phyloP scores from a whole-genome alignment of 2,113 vertebrate species.

The Trachemys scripta region DNA sequence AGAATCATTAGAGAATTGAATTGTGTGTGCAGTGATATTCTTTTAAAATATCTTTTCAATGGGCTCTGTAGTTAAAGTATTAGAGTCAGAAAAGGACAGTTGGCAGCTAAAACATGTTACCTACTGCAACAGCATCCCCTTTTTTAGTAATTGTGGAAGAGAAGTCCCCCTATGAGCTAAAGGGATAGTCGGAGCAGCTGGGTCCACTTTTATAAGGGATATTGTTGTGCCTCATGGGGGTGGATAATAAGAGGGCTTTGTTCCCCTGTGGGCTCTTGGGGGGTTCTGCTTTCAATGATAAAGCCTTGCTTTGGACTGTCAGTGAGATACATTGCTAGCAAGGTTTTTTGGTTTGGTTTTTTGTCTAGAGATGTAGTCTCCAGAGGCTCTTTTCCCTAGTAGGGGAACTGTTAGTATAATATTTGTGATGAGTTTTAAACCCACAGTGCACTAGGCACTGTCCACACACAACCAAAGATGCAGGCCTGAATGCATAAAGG shows the following conservation, averaged over 20 bases:
- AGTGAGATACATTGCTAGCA: neutral
- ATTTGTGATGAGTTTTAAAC: neutral
- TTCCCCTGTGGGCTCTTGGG: neutral
- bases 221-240: neutral
- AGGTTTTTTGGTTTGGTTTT: neutral
- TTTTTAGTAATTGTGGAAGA: neutral
- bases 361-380: neutral
- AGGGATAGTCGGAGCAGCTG: neutral
- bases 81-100: neutral
- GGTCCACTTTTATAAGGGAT: neutral
- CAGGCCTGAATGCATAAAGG: neutral
- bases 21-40: neutral
- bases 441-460: neutral
- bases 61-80: constrained; percentile 1
- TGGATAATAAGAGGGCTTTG: neutral
- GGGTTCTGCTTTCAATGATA: neutral
- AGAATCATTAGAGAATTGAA: neutral
- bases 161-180: constrained; percentile 31
- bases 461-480: neutral
- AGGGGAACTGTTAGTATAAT: neutral
- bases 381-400: neutral
- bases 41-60: neutral
- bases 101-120: neutral
- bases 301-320: neutral
- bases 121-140: neutral